A percentile compares a stretch with the other conserved stretches of the same genome.
Conservation (phyloP, 2,113 vertebrate species). For the Aegithalos caudatus region DNA sequence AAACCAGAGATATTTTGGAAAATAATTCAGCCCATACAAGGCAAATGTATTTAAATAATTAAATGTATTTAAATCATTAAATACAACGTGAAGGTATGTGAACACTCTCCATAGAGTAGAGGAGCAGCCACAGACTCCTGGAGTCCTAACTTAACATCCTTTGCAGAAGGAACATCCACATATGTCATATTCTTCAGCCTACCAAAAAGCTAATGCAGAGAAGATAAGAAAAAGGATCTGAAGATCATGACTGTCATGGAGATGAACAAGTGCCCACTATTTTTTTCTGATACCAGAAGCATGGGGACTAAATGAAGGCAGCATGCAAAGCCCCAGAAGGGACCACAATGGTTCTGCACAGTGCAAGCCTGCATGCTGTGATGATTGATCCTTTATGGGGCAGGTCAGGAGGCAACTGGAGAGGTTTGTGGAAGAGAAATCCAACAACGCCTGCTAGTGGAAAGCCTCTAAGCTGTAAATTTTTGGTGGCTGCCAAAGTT, state of each 20-base stretch:
- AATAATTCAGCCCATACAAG: neutral
- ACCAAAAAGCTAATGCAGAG: neutral
- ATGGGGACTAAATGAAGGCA: neutral
- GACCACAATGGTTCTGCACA: accelerated
- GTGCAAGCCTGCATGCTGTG: accelerated
- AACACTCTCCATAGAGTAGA: neutral
- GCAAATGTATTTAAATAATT: no score
- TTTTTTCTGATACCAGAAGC: neutral
- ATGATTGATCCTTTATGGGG: neutral
- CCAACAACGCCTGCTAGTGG: neutral
- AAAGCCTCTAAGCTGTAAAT: neutral
- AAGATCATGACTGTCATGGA: neutral
- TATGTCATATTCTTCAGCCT: neutral
- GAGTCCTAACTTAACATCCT: neutral
- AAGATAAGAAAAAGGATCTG: neutral
- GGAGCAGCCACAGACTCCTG: neutral
- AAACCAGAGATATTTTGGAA: neutral
- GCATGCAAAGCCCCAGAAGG: neutral
- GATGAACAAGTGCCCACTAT: neutral
- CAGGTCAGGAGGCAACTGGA: neutral
- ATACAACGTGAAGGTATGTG: neutral
- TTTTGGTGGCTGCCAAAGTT: neutral
- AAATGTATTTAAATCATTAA: no score
- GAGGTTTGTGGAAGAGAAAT: neutral
- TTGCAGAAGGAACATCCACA: neutral